Conservation (phyloP, 2,113 vertebrate species). For the Nanger granti region DNA sequence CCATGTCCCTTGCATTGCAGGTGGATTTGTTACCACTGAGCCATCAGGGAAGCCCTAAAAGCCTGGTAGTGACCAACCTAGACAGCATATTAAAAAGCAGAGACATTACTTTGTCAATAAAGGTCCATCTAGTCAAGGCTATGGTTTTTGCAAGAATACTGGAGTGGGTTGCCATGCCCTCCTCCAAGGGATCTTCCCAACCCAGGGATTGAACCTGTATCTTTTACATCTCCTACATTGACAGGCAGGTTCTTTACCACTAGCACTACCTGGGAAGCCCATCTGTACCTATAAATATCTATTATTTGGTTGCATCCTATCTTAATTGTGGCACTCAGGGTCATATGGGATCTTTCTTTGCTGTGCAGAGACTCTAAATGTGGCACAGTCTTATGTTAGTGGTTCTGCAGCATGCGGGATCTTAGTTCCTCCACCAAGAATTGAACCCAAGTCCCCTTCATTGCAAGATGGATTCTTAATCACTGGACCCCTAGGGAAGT, state of each 20-base stretch:
- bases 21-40: neutral
- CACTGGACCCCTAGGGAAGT: neutral
- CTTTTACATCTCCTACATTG: neutral
- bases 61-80: neutral
- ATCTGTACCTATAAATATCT: neutral
- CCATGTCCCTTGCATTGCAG: neutral
- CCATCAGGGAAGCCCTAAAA: neutral
- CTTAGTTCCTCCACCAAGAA: neutral
- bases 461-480: neutral
- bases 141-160: neutral
- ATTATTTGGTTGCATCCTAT: neutral
- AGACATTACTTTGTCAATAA: too few species aligned
- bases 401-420: rapidly evolving
- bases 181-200: neutral
- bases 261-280: neutral
- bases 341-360: neutral
- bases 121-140: too few species aligned
- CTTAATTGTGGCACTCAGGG: neutral
- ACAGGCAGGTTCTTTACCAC: neutral
- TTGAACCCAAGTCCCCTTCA: neutral
- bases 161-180: neutral
- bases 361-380: neutral
- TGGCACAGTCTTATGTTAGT: neutral
- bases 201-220: neutral
- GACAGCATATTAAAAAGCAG: too few species aligned